Evolutionary conservation across 2,797 vertebrate genomes (phyloP), one percentile per base, ranked within the genome.

Genomic region (Leucoraja ocellata): DNA sequence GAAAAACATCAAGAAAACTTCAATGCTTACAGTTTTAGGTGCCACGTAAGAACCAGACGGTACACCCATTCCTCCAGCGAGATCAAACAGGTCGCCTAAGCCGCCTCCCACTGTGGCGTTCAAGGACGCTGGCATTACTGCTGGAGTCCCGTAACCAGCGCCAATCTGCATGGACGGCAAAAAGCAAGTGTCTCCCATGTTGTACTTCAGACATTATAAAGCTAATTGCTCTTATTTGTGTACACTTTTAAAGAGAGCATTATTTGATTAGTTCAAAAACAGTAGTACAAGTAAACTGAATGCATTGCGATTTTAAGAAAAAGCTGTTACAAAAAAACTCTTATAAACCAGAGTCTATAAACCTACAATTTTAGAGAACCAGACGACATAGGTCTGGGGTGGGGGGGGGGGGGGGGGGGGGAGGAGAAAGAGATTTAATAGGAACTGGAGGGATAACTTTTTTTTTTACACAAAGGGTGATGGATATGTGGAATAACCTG

Each of bases 11-110:
- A 88, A 65, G 8, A 65, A n/a, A 1, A 36, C 28, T n/a, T 88
- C 16, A 86, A 86, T 18, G 97, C 98, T 98, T 94, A 99, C 99
- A 16, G 96, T 94, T 97, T 98, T 99, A 79, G 99, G 97, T 9
- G 97, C 96, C 92, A 97, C 96, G 0, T 97, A 98, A 76, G 97
- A 95, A 93, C 98, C 98, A 1, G 97, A 96, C 5, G 98, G 94
- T 93, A 97, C 97, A 1, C 98, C 98, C 92, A 98, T 98, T 0
- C 98, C 97, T 9, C 97, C 96, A 0, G 98, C 98, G 1, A 99
- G 97, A 95, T 99, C 98, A 63, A 99, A 99, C 94, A 99, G 96
- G 95, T 99, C 98, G 18, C 97, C 97, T 94, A 99, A 96, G 93
- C 98, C 98, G 0, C 97, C 97, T 25, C 97, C 95, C 0, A 98